Percentiles rank a stretch among this genome's conserved stretches.
Evolutionary conservation across 2,797 vertebrate genomes (phyloP).

Genomic region (Gymnoscopelus braueri): DNA sequence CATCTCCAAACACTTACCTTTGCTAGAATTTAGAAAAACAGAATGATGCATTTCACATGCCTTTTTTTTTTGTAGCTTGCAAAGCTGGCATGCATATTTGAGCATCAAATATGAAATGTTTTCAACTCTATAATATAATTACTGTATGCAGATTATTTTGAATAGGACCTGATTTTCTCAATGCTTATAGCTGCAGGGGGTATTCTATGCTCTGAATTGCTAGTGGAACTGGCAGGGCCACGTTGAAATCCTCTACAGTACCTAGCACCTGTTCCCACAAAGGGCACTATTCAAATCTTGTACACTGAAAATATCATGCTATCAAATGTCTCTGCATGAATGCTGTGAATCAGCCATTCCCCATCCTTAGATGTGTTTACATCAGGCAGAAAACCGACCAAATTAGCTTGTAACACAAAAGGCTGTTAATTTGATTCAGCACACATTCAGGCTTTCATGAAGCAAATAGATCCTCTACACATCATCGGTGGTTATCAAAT

Average conservation of each 20-base stretch:
- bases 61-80: no score
- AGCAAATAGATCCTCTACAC: no score
- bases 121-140: no score
- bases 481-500: no score
- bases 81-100: no score
- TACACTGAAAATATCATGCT: slow-evolving; percentile 47
- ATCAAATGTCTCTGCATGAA: slow-evolving; percentile 17
- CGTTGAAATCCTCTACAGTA: slow-evolving; percentile 32
- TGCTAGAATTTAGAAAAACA: no score
- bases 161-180: slow-evolving; percentile 42
- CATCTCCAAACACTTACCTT: not conserved
- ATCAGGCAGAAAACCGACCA: not conserved
- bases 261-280: slow-evolving; percentile 48
- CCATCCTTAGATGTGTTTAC: not conserved
- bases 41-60: no score
- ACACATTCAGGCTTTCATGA: no score
- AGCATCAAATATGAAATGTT: no score
- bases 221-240: slow-evolving; percentile 21
- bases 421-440: no score
- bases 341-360: slow-evolving; percentile 13
- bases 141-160: slow-evolving; percentile 10
- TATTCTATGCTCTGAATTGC: slow-evolving; percentile 29
- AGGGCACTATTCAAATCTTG: slow-evolving; percentile 47
- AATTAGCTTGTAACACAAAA: no score
- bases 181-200: slow-evolving; percentile 29